Evolutionary conservation across 1,140 invertebrate genomes (phyloP), one percentile per base, ranked within the genome.

Genomic region (Philotrypesis tridentata): DNA sequence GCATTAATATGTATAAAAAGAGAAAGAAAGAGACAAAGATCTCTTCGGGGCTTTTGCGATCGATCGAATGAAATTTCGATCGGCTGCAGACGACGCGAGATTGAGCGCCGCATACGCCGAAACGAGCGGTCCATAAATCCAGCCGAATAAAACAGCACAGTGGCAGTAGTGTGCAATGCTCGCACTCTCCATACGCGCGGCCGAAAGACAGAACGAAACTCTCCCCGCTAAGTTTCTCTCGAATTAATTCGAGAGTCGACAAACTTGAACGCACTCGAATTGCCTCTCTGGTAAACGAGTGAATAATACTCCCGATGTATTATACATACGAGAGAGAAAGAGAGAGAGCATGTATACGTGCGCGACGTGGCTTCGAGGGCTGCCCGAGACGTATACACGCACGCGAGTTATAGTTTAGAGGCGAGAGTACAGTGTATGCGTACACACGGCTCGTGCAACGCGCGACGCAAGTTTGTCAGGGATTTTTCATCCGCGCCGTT

Each of bases 1-100:
- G 2, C 71, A 43, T 73, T 73, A 73, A 27, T 73, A 73, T 55
- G 43, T 27, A 29, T 55, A 73, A 73, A 72, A 73, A 73, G n/a
- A 55, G 0, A 17, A 55, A 48, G 43, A 55, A 55, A 55, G 7
- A n/a, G 48, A 55, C n/a, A n/a, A n/a, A 4, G 37, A 40, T 40
- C 37, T 7, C 12, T 14, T 55, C 43, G 14, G 17, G 12, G 21
- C 33, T 37, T 3, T 9, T 37, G n/a, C 43, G 23, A 29, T 29
- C 12, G 72, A 12, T 6, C 4, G 40, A 63, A 75, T 75, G 55
- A 75, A 75, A 75, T 75, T 75, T 63, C 29, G 43, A 60, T 74
- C 33, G 33, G 9, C 4, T 9, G 33, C 33, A 9, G 7, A 37
- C 43, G 40, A 60, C 43, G 37, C 67, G 67, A 33, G 29, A 70